phyloP scores from a whole-genome alignment of 2,797 vertebrate genomes.

The Spondyliosoma cantharus region DNA sequence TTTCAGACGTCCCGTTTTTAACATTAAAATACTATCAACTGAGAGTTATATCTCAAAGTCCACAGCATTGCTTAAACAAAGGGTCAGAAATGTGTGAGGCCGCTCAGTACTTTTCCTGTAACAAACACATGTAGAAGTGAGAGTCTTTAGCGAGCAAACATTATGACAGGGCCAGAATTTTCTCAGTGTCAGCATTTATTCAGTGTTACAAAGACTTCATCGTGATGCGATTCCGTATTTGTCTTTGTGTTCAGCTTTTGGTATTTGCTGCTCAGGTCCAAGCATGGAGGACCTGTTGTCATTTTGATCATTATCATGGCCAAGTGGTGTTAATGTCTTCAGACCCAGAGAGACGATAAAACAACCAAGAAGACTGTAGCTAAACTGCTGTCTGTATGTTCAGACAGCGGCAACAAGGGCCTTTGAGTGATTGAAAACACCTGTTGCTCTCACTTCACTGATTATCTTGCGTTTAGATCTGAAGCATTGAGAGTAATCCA shows the following conservation, averaged over 20 bases:
- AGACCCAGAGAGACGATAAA: background rate
- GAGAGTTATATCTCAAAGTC: no score
- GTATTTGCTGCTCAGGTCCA: background rate
- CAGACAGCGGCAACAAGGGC: background rate
- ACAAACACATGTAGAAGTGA: background rate
- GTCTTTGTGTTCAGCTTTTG: background rate
- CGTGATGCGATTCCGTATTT: background rate
- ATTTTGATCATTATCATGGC: background rate
- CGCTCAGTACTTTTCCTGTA: no score
- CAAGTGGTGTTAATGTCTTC: no score
- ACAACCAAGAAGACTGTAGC: background rate
- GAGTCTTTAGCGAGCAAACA: background rate
- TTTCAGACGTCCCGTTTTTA: background rate
- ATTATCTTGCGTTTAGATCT: background rate
- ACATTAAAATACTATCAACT: background rate
- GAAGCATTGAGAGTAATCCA: background rate
- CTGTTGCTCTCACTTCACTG: no score
- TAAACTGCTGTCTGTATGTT: background rate
- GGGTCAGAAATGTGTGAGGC: background rate
- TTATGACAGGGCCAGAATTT: background rate
- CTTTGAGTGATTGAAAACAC: background rate
- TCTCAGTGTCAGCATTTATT: slow-evolving; percentile 2
- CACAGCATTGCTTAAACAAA: no score
- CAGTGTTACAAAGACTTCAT: background rate
- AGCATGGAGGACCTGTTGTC: background rate